These are phyloP conservation scores for Erebia epiphron DNA, from an alignment of 2,888 invertebrate genomes.

Conservation along the genomic window DNA sequence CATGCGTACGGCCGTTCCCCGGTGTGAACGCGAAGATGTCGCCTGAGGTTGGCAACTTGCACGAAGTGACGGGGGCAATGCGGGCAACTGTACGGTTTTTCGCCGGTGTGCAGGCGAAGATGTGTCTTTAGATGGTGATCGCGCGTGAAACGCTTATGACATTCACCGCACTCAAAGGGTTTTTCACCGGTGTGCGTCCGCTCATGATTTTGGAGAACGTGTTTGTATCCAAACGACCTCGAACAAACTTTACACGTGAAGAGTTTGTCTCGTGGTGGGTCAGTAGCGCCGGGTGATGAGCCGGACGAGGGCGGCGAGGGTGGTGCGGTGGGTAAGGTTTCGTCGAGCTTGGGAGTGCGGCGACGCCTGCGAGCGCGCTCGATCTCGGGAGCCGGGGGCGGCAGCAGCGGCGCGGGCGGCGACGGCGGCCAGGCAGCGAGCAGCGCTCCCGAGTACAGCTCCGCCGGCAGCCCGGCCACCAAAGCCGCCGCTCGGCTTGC, in stretches of 20 bases:
- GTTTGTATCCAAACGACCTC: conserved; percentile 96
- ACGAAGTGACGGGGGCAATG: conserved; percentile 97
- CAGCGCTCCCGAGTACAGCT: conserved; percentile 85
- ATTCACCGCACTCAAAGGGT: conserved; percentile 95
- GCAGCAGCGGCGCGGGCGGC: conserved; percentile 81
- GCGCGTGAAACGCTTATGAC: conserved; percentile 95
- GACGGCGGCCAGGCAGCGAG: conserved; percentile 82
- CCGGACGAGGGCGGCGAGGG: conserved; percentile 77
- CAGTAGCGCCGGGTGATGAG: conserved; percentile 76
- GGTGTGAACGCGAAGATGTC: conserved; percentile 95
- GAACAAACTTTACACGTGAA: conserved; percentile 95
- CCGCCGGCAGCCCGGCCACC: conserved; percentile 83
- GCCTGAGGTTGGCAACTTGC: conserved; percentile 94
- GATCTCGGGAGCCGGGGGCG: conserved; percentile 72
- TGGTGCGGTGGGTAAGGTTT: conserved; percentile 59
- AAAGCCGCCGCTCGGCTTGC: conserved; percentile 79
- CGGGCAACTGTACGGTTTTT: conserved; percentile 95
- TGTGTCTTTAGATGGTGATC: conserved; percentile 97
- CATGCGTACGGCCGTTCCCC: conserved; percentile 95
- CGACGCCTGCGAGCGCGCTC: conserved; percentile 76
- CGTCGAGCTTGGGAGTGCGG: conserved; percentile 75
- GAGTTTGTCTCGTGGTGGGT: conserved; percentile 88
- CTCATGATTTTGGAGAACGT: conserved; percentile 96
- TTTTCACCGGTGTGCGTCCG: conserved; percentile 97
- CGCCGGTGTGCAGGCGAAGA: conserved; percentile 95